phyloP scores from a whole-genome alignment of 2,797 vertebrate genomes.

The Tinamus major region DNA sequence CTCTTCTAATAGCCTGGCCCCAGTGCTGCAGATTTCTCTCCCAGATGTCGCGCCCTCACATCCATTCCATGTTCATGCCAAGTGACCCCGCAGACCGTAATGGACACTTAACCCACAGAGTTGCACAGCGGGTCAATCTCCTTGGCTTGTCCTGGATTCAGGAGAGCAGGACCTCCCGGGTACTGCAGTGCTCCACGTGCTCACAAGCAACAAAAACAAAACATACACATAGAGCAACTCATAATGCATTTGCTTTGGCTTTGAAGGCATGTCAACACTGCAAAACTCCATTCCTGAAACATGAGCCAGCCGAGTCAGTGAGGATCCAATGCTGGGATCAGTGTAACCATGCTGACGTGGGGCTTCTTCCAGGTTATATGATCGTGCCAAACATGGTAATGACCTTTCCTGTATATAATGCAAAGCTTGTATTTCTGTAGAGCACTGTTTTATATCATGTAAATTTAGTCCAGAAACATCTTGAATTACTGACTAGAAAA shows the following conservation, averaged over 20 bases:
- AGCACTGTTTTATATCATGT: rapidly evolving
- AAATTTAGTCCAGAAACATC: neutral
- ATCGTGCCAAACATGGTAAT: neutral
- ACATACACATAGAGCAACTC: neutral
- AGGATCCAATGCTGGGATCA: neutral
- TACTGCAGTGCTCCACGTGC: neutral
- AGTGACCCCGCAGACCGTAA: neutral
- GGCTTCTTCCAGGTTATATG: neutral
- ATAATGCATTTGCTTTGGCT: neutral
- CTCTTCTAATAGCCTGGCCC: neutral
- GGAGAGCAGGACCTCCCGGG: neutral
- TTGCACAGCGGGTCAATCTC: neutral
- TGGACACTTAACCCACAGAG: neutral
- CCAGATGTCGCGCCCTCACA: neutral
- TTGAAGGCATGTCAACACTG: neutral
- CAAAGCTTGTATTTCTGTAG: neutral
- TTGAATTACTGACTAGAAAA: neutral
- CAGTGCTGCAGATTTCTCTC: neutral
- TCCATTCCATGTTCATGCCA: neutral
- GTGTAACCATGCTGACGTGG: neutral
- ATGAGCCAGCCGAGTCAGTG: neutral
- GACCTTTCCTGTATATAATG: neutral
- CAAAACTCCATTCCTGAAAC: neutral
- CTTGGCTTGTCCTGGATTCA: neutral
- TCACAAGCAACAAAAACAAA: neutral